A percentile compares a stretch with the other conserved stretches of the same genome.
Conservation (phyloP, 2,113 vertebrate species). For the Oxygymnocypris stewartii region DNA sequence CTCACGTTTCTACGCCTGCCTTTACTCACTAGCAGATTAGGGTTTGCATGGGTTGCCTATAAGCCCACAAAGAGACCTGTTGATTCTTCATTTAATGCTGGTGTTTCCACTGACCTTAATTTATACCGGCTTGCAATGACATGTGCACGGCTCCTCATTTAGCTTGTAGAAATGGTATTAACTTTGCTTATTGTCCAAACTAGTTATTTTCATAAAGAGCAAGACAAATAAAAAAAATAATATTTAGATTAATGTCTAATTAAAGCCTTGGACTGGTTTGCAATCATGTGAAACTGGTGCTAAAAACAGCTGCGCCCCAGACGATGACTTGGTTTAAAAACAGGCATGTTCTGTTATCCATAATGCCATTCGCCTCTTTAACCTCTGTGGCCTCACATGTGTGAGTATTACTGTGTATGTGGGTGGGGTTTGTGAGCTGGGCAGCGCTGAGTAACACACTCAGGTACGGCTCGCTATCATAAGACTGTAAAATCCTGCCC, state of each 20-base stretch:
- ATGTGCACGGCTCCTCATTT: slow-evolving; percentile 1
- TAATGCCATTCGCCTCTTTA: neutral
- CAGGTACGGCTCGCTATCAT: slow-evolving; percentile 55
- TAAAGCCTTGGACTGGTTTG: neutral
- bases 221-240: neutral
- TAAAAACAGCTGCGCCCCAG: neutral
- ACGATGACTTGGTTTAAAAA: neutral
- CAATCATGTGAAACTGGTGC: neutral
- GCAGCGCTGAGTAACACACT: slow-evolving; percentile 51
- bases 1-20: slow-evolving; percentile 69
- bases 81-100: slow-evolving; percentile 58
- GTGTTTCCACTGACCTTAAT: slow-evolving; percentile 64
- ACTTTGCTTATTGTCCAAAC: neutral
- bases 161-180: neutral
- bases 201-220: neutral
- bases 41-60: slow-evolving; percentile 58
- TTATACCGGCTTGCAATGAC: slow-evolving; percentile 41
- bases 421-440: slow-evolving; percentile 56
- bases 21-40: slow-evolving; percentile 66
- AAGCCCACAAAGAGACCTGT: slow-evolving; percentile 59
- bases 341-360: neutral
- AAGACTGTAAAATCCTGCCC: slow-evolving; percentile 56
- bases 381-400: slow-evolving; percentile 65
- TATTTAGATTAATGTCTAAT: slow-evolving; percentile 9
- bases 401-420: slow-evolving; percentile 54